A percentile compares a stretch with the other conserved stretches of the same genome.
Conservation (phyloP, 2,797 vertebrate genomes). For the Odontamblyopus lacepedii region DNA sequence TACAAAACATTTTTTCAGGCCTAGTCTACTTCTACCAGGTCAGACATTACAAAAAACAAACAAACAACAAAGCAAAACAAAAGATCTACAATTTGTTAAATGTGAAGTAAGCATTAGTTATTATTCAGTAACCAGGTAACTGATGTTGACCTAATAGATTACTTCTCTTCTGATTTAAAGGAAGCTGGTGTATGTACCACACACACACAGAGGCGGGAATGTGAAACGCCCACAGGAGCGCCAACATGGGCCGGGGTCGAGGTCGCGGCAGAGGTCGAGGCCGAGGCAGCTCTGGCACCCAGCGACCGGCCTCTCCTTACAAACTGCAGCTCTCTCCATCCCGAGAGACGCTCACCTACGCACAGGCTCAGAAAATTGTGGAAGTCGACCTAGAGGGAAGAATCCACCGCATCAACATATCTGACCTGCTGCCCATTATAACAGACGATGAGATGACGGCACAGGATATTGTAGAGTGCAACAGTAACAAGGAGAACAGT, state of each 20-base stretch:
- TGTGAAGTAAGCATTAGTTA: neutral
- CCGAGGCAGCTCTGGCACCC: constrained; percentile 75
- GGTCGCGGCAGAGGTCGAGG: constrained; percentile 80
- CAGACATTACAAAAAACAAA: neutral
- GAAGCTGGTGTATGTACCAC: constrained; percentile 73
- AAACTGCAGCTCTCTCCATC: constrained; percentile 89
- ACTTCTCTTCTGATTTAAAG: constrained; percentile 27
- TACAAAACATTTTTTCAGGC: neutral
- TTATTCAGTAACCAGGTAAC: neutral
- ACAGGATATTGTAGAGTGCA: constrained; percentile 96
- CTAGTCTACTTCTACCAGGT: neutral
- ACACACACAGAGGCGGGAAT: constrained; percentile 85
- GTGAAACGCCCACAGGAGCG: constrained; percentile 74
- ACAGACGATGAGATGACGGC: constrained; percentile 96
- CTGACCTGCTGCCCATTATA: constrained; percentile 90
- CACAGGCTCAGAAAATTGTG: constrained; percentile 96
- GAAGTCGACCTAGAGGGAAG: constrained; percentile 96
- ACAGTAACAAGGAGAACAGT: constrained; percentile 98
- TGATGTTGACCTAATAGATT: neutral
- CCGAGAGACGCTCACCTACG: constrained; percentile 92
- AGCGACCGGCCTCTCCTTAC: constrained; percentile 90
- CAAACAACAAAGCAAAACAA: too few relatives aligned
- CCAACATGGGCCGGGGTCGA: constrained; percentile 75
- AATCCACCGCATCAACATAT: constrained; percentile 95
- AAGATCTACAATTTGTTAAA: neutral